Base-by-base conservation (phyloP, 2,888 invertebrate species). In the Quadroppia sp. region DNA sequence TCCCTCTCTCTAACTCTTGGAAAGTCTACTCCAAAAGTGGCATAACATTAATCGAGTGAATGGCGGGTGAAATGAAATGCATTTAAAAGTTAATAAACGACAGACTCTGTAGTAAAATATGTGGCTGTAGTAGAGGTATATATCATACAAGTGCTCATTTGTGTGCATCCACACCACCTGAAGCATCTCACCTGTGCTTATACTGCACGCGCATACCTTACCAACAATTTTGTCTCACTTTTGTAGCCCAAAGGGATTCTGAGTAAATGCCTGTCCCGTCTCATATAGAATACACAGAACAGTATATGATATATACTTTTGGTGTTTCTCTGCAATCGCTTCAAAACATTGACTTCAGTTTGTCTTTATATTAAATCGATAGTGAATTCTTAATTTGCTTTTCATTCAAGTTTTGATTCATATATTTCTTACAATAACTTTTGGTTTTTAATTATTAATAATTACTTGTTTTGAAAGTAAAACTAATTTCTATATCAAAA, bases 71-170 rank as follows among this genome's bases (percentile, higher is more conserved):
- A 69, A 69, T 69, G 45, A n/a, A 69, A 69, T 69, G 45, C 69
- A 69, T 67, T 69, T 69, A 20, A 69, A 69, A 69, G 69, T 69
- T 69, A 45, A 45, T 69, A 69, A 40, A 69, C 42, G 69, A 69
- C 69, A 69, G 32, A 20, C 11, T n/a, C 1, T 36, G 32, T 69
- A 42, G 69, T 69, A 69, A 40, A 42, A 28, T 69, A 69, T 69
- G 42, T 42, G 69, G 4, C n/a, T 64, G 32, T 30, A 36, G 61
- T 64, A 64, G n/a, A 32, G 32, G 36, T 64, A n/a, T 36, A n/a
- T 64, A 36, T 36, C 17, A n/a, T 56, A 30, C 15, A 15, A 28
- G 13, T 17, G 25, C 56, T 28, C 28, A 28, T 28, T 28, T 28
- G 4, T 28, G 56, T 28, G 28, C 28, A 32, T 64, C 40, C 9